Base-by-base conservation (phyloP, 2,797 vertebrate genomes). In the Semaprochilodus insignis region DNA sequence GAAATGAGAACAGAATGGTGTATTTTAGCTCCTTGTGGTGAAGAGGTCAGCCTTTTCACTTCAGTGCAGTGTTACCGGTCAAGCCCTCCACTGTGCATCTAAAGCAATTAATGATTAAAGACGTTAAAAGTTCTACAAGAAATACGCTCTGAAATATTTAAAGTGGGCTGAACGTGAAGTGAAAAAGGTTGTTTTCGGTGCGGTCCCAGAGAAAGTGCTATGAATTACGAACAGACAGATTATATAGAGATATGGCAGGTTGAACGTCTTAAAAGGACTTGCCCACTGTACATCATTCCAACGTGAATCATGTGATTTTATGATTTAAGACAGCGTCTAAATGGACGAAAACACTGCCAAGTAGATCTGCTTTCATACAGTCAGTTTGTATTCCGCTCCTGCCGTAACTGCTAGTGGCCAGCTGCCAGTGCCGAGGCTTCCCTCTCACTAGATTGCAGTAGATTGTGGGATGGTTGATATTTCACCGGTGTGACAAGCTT, bases 281-380 rank as follows among this genome's bases (percentile, higher is more conserved):
- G 19, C 71, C 65, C 52, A 81, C 34, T 59, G 67, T 71, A 40
- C 48, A 54, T 77, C 76, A 44, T 54, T 77, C 44, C 36, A 54
- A 25, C 17, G 25, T 82, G n/a, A 44, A 60, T 44, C 15, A 36
- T 77, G 34, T 62, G 63, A 67, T 63, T 77, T 72, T 77, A 77
- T 82, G 40, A 78, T 65, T 82, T 36, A 44, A 55, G 48, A 48
- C 57, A 73, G 57, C 57, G 31, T 31, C 31, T 72, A 55, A 82
- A 70, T 71, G 67, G 67, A 63, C 48, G 14, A 77, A 72, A 77
- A 73, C 81, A 82, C 81, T 82, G 81, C 81, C 81, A 78, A 77
- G 52, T 54, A 73, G 57, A 72, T 72, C 66, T 69, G 76, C 81
- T 77, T 77, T 62, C 74, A 77, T 57, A 36, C 44, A 82, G 81